A percentile compares a stretch with the other conserved stretches of the same genome.
Conservation (phyloP, 2,888 invertebrate genomes). For the Brachypalpus laphriformis region DNA sequence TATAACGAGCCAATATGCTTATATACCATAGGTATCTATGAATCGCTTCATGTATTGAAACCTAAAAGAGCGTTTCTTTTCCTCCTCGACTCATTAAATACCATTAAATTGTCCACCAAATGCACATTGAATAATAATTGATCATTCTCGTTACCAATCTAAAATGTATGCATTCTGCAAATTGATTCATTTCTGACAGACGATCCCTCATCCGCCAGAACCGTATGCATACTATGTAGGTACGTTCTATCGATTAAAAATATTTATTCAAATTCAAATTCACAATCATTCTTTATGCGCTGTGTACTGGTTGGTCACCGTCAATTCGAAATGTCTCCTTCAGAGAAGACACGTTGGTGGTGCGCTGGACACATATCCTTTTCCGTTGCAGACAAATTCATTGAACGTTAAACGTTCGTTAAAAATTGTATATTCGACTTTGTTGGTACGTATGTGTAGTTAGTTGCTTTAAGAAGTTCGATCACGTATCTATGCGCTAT, state of each 20-base stretch:
- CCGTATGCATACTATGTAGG: background rate
- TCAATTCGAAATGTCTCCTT: constrained; percentile 29
- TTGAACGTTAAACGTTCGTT: constrained; percentile 42
- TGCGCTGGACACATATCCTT: constrained; percentile 42
- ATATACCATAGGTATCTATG: background rate
- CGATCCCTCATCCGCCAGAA: constrained; percentile 38
- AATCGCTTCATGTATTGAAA: background rate
- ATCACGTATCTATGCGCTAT: constrained; percentile 58
- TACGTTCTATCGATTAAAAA: constrained; percentile 24
- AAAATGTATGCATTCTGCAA: constrained; percentile 44
- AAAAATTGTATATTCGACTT: constrained; percentile 19
- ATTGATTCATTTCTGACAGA: constrained; percentile 52
- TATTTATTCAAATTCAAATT: constrained; percentile 49
- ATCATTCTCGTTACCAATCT: constrained; percentile 9
- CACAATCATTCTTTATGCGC: constrained; percentile 11
- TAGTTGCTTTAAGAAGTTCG: constrained; percentile 42
- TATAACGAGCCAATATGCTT: background rate
- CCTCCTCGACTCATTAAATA: background rate
- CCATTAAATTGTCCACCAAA: constrained; percentile 1
- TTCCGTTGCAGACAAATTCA: constrained; percentile 53
- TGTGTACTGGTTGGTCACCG: constrained; percentile 4
- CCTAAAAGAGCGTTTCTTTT: background rate
- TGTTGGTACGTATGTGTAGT: background rate
- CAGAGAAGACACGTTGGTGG: constrained; percentile 9
- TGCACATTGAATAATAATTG: constrained; percentile 26